Conservation (phyloP, 1,140 invertebrate species). For the Cephus cinctus region DNA sequence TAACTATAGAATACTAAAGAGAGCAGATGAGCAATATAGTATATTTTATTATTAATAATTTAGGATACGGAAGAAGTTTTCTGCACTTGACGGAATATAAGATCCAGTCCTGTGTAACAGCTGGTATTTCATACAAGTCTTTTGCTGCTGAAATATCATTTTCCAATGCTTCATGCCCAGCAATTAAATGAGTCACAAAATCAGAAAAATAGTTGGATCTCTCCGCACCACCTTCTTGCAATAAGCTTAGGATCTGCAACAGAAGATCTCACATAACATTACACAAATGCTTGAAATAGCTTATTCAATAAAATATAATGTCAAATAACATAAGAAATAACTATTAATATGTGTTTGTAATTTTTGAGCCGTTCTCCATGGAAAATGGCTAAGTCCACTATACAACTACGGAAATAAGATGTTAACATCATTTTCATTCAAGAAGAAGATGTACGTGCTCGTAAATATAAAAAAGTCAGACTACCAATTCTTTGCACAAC, state of each 20-base stretch:
- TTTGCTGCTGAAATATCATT: conserved; percentile 80
- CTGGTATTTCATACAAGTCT: conserved; percentile 88
- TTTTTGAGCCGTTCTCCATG: too few relatives aligned
- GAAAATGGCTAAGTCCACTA: too few relatives aligned
- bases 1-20: conserved; percentile 4
- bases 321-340: too few relatives aligned
- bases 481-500: too few relatives aligned
- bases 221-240: conserved; percentile 82
- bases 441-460: too few relatives aligned
- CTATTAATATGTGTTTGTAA: too few relatives aligned
- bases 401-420: too few relatives aligned
- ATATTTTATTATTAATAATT: not conserved
- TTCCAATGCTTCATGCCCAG: conserved; percentile 76
- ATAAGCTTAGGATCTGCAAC: conserved; percentile 69
- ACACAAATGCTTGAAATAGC: too few relatives aligned
- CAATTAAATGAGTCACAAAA: conserved; percentile 86
- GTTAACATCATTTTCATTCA: too few relatives aligned
- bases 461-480: too few relatives aligned
- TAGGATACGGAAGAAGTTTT: conserved; percentile 71
- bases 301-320: too few relatives aligned
- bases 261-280: not conserved
- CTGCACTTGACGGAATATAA: conserved; percentile 67
- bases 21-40: not conserved
- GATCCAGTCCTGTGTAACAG: conserved; percentile 84
- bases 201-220: conserved; percentile 81